Evolutionary conservation across 2,888 invertebrate species (phyloP).

Genomic region (Ectemnius cavifrons): DNA sequence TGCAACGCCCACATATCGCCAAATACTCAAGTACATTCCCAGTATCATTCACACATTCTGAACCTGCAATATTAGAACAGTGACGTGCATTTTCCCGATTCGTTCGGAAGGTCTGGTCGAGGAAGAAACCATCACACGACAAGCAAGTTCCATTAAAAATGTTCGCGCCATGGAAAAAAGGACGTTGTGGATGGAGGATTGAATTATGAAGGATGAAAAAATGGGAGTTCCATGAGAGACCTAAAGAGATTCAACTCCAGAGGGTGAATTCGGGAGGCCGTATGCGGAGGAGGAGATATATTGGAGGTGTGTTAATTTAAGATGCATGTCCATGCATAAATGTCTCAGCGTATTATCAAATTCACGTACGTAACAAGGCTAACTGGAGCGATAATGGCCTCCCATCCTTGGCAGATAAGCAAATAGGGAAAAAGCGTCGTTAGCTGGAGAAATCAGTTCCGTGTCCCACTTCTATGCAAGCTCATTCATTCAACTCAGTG

Average conservation of each 20-base stretch:
- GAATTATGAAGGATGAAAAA: too few species aligned
- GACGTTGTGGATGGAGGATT: too few species aligned
- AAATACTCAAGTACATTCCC: not conserved
- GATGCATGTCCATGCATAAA: conserved; percentile 19
- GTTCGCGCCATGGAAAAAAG: too few species aligned
- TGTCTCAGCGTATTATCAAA: conserved; percentile 43
- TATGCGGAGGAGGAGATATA: not conserved
- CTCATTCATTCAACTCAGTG: conserved; percentile 39
- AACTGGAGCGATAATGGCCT: conserved; percentile 60
- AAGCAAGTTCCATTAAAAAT: too few species aligned
- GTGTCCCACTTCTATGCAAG: conserved; percentile 29
- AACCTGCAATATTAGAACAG: not conserved
- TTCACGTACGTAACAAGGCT: conserved; percentile 60
- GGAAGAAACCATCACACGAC: too few species aligned
- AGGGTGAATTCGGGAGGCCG: not conserved
- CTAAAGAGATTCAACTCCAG: too few species aligned
- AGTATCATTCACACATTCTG: conserved; percentile 11
- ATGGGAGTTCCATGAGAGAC: too few species aligned
- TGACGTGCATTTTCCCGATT: conserved; percentile 21
- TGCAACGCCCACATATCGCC: too few species aligned
- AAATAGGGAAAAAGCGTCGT: conserved; percentile 23
- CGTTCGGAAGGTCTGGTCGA: too few species aligned
- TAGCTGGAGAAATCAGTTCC: conserved; percentile 38
- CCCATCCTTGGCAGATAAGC: conserved; percentile 26
- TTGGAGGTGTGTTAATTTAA: conserved; percentile 9